These are phyloP conservation scores for Agraylea sexmaculata DNA, from an alignment of 1,140 invertebrate genomes.

Conservation along the genomic window DNA sequence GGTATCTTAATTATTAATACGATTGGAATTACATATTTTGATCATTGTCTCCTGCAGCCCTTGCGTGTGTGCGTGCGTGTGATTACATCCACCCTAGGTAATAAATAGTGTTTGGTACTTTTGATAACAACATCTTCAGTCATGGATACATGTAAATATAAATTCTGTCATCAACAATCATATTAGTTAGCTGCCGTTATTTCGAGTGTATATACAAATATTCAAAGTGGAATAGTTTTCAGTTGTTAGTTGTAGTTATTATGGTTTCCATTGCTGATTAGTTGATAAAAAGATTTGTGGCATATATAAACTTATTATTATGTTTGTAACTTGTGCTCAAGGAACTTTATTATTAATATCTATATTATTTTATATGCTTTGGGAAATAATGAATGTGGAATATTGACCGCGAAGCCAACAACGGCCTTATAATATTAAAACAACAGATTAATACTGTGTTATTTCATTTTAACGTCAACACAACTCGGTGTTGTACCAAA, in stretches of 20 bases:
- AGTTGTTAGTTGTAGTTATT: constrained; percentile 3
- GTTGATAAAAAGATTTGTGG: background rate
- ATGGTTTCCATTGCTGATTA: constrained; percentile 10
- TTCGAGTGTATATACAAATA: too few species aligned
- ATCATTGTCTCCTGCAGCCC: too few species aligned
- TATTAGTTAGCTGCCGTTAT: too few species aligned
- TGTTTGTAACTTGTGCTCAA: constrained; percentile 11
- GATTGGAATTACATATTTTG: too few species aligned
- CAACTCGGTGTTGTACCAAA: constrained; percentile 3
- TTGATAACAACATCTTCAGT: too few species aligned
- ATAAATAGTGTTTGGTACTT: too few species aligned
- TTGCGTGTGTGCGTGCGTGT: too few species aligned
- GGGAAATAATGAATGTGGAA: constrained; percentile 11
- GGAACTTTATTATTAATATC: constrained; percentile 9
- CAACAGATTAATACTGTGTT: constrained; percentile 12
- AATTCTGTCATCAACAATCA: too few species aligned
- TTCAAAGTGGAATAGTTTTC: constrained; percentile 12
- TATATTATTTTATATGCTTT: constrained; percentile 11
- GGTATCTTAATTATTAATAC: too few species aligned
- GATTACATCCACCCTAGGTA: too few species aligned
- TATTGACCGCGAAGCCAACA: constrained; percentile 15
- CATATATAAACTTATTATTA: constrained; percentile 11
- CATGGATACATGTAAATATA: too few species aligned
- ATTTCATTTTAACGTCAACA: constrained; percentile 9
- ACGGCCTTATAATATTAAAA: constrained; percentile 18